Evolutionary conservation across 1,140 invertebrate species (phyloP), one percentile per base, ranked within the genome.

Genomic region (Scaptomyza montana): DNA sequence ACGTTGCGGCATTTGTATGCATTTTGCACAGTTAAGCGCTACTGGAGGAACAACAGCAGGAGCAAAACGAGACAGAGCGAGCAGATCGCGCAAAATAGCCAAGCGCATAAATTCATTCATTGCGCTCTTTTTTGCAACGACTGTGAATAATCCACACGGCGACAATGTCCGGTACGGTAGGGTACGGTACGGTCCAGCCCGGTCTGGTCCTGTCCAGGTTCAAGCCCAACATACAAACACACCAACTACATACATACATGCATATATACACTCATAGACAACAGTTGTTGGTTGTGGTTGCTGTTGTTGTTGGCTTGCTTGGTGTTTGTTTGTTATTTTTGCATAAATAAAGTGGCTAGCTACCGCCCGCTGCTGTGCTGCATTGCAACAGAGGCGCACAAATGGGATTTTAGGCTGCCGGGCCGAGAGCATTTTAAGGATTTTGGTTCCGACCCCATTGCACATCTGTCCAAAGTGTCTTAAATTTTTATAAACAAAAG

Each of bases 141-240:
- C 84, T 87, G 84, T 89, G 84, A 89, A 87, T 87, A 87, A 87
- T 89, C 84, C 84, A 84, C 77, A 89, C 76, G 69, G 69, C 84
- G 84, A 86, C 82, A 86, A 76, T 86, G 82, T 87, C 78, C 82
- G 71, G 71, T 64, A 19, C 30, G 39, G 43, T 59, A 41, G 49
- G 54, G 46, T 59, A 41, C 55, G 54, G 46, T 25, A 1, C 3
- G 21, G 46, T 39, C 36, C 36, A 5, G 36, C 3, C 21, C 55
- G 49, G 46, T 25, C 21, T 2, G 21, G 9, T 41, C 10, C 10
- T 0, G 39, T 43, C 54, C 60, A 64, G 67, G 33, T 66, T 72
- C 39, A 54, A 67, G 63, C 49, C 33, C n/a, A 45, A 39, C 55
- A 51, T 25, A 51, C 50, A 51, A 25, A 51, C 39, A 59, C 13